Percentiles rank a stretch among this genome's conserved stretches.
phyloP scores from a whole-genome alignment of 2,888 invertebrate genomes.

The Amphipoea lucens region DNA sequence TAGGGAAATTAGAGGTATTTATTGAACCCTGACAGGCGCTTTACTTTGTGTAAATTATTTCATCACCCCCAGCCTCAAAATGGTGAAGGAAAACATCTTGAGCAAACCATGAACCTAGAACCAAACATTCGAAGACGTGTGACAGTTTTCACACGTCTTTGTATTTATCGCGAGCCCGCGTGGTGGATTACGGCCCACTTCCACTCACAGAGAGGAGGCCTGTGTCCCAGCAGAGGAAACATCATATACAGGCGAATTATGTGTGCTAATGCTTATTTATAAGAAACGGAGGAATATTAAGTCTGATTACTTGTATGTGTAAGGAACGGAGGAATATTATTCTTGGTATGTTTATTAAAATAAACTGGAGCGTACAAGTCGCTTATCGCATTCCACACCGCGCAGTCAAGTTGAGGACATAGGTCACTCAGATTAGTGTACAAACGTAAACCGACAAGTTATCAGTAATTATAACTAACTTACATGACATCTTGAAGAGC shows the following conservation, averaged over 20 bases:
- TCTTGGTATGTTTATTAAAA: constrained; percentile 26
- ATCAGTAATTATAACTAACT: constrained; percentile 19
- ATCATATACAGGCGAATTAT: background rate
- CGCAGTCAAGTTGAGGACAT: constrained; percentile 47
- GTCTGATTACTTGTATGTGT: background rate
- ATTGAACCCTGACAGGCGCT: too few species aligned
- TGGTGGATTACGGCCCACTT: background rate
- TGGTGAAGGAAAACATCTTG: too few species aligned
- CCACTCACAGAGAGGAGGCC: background rate
- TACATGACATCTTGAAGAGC: background rate
- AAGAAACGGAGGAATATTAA: background rate
- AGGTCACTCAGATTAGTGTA: constrained; percentile 53
- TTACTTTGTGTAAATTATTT: too few species aligned
- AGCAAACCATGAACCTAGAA: too few species aligned
- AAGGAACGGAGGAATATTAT: background rate
- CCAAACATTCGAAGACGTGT: background rate
- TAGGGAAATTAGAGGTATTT: too few species aligned
- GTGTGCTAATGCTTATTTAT: background rate
- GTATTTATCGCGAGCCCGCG: background rate
- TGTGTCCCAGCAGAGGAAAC: too few species aligned
- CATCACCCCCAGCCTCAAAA: too few species aligned
- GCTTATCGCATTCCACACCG: constrained; percentile 56
- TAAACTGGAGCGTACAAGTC: constrained; percentile 40
- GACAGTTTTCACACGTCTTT: too few species aligned
- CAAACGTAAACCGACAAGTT: constrained; percentile 51